Conservation (phyloP, 2,888 invertebrate genomes). For the Cyrtodaria siliqua region DNA sequence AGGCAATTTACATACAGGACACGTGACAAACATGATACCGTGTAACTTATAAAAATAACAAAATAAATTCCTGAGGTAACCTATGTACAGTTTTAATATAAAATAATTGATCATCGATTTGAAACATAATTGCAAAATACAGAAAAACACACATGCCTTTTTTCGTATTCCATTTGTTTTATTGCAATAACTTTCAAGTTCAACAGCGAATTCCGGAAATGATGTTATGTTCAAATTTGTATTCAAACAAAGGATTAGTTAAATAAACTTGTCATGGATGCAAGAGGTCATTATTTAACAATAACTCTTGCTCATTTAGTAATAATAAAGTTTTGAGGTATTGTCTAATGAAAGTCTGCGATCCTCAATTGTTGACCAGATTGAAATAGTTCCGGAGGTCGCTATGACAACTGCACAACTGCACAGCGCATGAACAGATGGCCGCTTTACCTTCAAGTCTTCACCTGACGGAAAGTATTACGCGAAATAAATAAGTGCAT, state of each 20-base stretch:
- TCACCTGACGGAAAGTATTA: slow-evolving; percentile 44
- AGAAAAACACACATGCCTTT: no score
- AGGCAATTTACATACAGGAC: no score
- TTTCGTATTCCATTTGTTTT: no score
- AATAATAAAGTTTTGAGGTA: slow-evolving; percentile 33
- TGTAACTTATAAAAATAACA: no score
- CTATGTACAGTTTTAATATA: no score
- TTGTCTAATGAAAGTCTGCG: slow-evolving; percentile 48
- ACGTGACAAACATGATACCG: no score
- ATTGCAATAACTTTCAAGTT: neutral
- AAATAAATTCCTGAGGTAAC: no score
- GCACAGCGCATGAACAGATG: slow-evolving; percentile 49
- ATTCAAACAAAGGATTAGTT: slow-evolving; percentile 34
- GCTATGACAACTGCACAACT: slow-evolving; percentile 36
- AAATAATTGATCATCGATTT: no score
- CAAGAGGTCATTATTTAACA: neutral
- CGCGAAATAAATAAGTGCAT: slow-evolving; percentile 51
- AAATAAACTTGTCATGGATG: slow-evolving; percentile 11
- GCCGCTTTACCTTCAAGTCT: slow-evolving; percentile 26
- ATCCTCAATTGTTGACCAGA: slow-evolving; percentile 32
- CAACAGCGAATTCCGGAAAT: slow-evolving; percentile 15
- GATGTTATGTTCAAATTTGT: slow-evolving; percentile 31
- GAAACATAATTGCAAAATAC: no score
- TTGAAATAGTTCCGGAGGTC: slow-evolving; percentile 38
- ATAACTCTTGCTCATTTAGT: slow-evolving; percentile 41